Base-by-base conservation (phyloP, 2,797 vertebrate species). In the Lepus oiostolus region DNA sequence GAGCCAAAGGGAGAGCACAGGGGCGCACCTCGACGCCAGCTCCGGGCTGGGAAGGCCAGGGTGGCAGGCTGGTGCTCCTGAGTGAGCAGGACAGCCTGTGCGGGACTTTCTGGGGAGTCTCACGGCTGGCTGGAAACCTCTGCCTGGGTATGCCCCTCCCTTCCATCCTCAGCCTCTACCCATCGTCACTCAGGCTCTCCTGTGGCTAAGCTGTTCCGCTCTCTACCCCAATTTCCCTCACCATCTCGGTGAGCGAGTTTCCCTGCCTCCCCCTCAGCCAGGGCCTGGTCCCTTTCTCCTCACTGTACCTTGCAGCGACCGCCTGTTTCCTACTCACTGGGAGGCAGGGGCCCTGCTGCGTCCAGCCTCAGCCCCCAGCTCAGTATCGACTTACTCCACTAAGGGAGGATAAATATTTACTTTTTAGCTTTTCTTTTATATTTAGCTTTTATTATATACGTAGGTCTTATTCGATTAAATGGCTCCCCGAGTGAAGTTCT, bases 341-440 rank as follows among this genome's bases (percentile, higher is more conserved):
- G 8, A 47, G 42, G 42, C 42, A 47, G 8, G 35, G 35, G 35
- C 35, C 10, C 80, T 75, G 67, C 5, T 22, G 21, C 0, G 47
- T 88, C 4, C 3, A 26, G 17, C 12, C 28, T 5, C 62, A 42
- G 24, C 38, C 4, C 22, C 19, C 6, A 16, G 38, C 67, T 67
- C 79, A 30, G 52, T 60, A 35, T 19, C 35, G 17, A 54, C 71
- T 32, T 22, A 68, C 12, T 52, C 63, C 28, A n/a, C 70, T 28
- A 80, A 89, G 54, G 42, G 28, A 74, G 3, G 28, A 68, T 65
- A 85, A 63, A 35, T 70, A 14, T 16, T 52, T 60, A 32, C 9
- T 62, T 79, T 79, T 79, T 28, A 63, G 52, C 28, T 85, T 77
- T 58, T 85, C 47, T 76, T 91, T 91, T 19, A 22, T 67, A 88